These are phyloP conservation scores for Aegithalos caudatus DNA, from an alignment of 2,113 vertebrate species.

Conservation along the genomic window DNA sequence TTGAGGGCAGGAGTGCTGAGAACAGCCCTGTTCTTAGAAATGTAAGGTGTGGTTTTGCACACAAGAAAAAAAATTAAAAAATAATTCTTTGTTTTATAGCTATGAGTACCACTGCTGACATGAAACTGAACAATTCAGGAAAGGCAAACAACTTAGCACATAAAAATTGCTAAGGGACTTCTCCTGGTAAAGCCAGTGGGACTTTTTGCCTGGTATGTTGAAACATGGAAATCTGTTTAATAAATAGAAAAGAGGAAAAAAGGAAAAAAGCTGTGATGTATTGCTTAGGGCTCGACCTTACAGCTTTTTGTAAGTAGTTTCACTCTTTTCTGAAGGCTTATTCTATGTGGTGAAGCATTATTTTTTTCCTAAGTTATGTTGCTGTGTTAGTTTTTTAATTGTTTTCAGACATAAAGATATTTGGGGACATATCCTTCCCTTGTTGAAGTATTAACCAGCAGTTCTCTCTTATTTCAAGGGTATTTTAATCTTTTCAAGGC, in stretches of 20 bases:
- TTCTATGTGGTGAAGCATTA: background rate
- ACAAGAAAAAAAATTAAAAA: no score
- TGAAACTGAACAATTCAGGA: background rate
- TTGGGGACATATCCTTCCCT: background rate
- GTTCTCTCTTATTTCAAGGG: background rate
- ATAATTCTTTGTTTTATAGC: background rate
- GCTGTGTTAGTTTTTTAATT: background rate
- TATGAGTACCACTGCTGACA: background rate
- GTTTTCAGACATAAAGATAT: background rate
- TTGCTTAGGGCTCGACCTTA: background rate
- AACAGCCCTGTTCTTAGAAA: background rate
- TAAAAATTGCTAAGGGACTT: background rate
- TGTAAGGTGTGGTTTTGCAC: background rate
- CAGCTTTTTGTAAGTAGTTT: background rate
- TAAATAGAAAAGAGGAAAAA: background rate
- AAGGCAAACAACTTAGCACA: background rate
- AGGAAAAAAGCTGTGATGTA: fast-evolving
- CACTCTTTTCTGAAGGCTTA: background rate
- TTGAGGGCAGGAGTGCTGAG: background rate
- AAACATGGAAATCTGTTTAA: background rate
- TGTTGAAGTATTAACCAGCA: background rate
- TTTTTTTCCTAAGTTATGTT: background rate
- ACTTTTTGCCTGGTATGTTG: background rate
- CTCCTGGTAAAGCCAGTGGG: background rate
- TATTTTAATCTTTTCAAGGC: conserved; percentile 27